Percentiles rank a stretch among this genome's conserved stretches.
Conservation (phyloP, 2,113 vertebrate genomes). For the Prionailurus bengalensis region DNA sequence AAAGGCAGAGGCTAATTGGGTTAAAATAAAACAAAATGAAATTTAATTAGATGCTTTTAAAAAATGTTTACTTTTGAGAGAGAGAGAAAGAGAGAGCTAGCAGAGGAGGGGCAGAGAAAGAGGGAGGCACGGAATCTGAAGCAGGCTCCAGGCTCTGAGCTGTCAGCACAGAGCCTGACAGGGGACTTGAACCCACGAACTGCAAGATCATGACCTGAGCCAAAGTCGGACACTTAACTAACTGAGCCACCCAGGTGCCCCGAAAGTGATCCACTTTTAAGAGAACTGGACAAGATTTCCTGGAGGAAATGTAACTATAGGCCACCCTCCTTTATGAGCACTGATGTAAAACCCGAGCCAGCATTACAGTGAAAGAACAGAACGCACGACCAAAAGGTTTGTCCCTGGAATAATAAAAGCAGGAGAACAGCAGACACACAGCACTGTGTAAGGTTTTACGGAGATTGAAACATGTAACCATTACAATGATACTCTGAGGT, state of each 20-base stretch:
- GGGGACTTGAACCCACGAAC: too few relatives aligned
- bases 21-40: background rate
- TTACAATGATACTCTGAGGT: background rate
- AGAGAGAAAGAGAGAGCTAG: too few relatives aligned
- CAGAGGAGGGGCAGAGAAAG: too few relatives aligned
- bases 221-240: too few relatives aligned
- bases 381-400: background rate
- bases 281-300: background rate
- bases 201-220: too few relatives aligned
- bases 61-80: too few relatives aligned
- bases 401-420: background rate
- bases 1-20: background rate
- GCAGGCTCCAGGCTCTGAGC: too few relatives aligned
- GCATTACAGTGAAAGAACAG: background rate
- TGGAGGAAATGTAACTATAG: background rate
- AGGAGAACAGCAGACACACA: background rate
- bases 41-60: background rate
- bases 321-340: background rate
- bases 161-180: too few relatives aligned
- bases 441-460: accelerated
- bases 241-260: too few relatives aligned
- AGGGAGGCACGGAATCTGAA: too few relatives aligned
- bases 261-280: background rate
- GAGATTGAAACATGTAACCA: background rate
- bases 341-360: background rate